A percentile compares a stretch with the other conserved stretches of the same genome.
These are phyloP conservation scores for Melanerpes formicivorus DNA, from an alignment of 2,113 vertebrate genomes.

Conservation along the genomic window DNA sequence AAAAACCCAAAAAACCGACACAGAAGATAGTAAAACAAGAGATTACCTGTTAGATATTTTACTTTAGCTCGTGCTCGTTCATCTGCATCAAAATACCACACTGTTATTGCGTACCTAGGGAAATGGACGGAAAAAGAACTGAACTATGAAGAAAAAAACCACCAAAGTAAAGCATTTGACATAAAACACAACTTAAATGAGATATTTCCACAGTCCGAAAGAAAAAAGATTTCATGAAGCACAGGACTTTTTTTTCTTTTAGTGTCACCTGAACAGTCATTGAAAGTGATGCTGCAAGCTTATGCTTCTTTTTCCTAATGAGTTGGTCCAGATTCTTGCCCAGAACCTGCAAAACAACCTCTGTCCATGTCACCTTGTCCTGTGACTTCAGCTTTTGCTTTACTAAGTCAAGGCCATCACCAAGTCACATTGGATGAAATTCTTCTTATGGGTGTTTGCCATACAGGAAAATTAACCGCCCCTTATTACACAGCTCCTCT, in stretches of 20 bases:
- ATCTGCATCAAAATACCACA: constrained; percentile 99
- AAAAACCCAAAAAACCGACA: neutral
- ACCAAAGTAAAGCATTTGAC: neutral
- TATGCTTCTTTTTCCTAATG: neutral
- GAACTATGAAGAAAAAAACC: neutral
- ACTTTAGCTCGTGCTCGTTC: constrained; percentile 96
- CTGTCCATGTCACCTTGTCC: neutral
- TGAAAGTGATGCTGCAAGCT: neutral
- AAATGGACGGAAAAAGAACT: constrained; percentile 24
- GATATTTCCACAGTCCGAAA: neutral
- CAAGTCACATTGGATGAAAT: neutral
- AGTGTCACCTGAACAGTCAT: neutral
- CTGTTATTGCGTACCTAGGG: constrained; percentile 96
- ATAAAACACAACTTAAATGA: neutral
- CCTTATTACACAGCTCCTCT: neutral
- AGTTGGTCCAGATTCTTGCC: neutral
- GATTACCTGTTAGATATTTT: constrained; percentile 94
- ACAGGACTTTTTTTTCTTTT: neutral
- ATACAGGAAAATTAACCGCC: neutral
- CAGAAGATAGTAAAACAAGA: neutral
- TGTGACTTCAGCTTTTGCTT: neutral
- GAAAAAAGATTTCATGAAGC: neutral
- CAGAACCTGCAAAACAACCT: neutral
- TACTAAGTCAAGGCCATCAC: neutral
- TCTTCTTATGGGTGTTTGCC: neutral